phyloP scores from a whole-genome alignment of 2,113 vertebrate species.

The Gnathonemus longibarbis region DNA sequence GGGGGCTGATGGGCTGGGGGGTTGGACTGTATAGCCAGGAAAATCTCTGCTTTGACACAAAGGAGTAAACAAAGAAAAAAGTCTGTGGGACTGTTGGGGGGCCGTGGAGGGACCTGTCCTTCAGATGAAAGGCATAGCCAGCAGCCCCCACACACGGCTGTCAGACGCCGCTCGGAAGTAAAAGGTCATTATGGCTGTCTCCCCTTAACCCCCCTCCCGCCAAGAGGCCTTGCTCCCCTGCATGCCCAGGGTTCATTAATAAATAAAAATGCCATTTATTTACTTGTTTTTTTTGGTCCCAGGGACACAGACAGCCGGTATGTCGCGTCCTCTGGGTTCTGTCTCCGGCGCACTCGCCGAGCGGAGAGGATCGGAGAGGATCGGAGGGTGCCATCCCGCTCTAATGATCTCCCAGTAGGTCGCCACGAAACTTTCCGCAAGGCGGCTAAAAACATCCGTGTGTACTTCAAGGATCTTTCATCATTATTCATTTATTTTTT shows the following conservation, averaged over 20 bases:
- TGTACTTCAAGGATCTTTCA: slow-evolving; percentile 23
- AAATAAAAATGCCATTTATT: background rate
- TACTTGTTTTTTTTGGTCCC: background rate
- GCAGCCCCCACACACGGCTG: background rate
- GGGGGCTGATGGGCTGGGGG: background rate
- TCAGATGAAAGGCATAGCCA: background rate
- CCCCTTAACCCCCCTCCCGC: background rate
- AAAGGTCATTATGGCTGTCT: background rate
- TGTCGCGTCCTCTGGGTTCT: background rate
- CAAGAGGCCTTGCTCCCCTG: background rate
- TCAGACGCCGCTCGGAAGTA: background rate
- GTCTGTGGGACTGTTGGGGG: background rate
- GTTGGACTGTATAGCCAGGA: background rate
- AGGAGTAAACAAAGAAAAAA: background rate
- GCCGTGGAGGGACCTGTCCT: background rate
- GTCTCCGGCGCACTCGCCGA: background rate
- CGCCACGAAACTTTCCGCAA: slow-evolving; percentile 20
- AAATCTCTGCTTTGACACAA: background rate
- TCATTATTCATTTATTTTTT: background rate
- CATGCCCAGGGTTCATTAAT: background rate
- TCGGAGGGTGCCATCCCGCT: slow-evolving; percentile 20
- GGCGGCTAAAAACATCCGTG: slow-evolving; percentile 19
- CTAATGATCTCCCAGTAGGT: slow-evolving; percentile 38
- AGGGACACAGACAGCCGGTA: background rate
- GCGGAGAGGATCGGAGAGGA: background rate